These are phyloP conservation scores for Calosoma granatense DNA, from an alignment of 1,140 invertebrate genomes.

Conservation along the genomic window DNA sequence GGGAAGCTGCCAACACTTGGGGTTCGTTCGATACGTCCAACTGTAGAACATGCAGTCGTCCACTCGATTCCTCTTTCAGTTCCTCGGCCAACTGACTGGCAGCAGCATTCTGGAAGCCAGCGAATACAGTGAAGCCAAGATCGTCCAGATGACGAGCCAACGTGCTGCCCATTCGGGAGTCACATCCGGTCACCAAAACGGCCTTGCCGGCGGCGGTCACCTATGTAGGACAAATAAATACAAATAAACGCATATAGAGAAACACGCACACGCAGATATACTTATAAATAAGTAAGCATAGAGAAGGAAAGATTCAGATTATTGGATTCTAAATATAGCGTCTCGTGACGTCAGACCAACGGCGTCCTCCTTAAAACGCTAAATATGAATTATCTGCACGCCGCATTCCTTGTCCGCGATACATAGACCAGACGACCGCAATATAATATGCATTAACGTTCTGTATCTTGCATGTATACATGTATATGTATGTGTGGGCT, in stretches of 20 bases:
- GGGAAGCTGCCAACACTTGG: constrained; percentile 60
- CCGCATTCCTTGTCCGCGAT: too few species aligned
- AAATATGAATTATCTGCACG: neutral
- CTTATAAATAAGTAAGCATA: constrained; percentile 7
- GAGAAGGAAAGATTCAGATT: neutral
- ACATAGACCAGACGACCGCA: too few species aligned
- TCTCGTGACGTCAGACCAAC: neutral
- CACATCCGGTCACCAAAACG: constrained; percentile 75
- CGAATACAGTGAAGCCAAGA: constrained; percentile 72
- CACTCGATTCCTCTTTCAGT: constrained; percentile 63
- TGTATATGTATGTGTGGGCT: neutral
- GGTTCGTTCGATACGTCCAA: constrained; percentile 65
- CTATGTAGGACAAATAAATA: constrained; percentile 40
- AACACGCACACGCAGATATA: constrained; percentile 15
- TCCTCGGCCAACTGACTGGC: constrained; percentile 52
- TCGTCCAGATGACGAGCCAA: constrained; percentile 65
- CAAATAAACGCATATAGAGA: constrained; percentile 16
- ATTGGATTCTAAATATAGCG: neutral
- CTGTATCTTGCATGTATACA: too few species aligned
- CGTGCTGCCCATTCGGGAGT: constrained; percentile 64
- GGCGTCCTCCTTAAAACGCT: neutral
- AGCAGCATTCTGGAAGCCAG: constrained; percentile 56
- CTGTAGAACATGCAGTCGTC: constrained; percentile 59
- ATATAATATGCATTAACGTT: too few species aligned
- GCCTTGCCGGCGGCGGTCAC: constrained; percentile 67